A percentile compares a stretch with the other conserved stretches of the same genome.
phyloP scores from a whole-genome alignment of 2,888 invertebrate species.

The Lasius platythorax region DNA sequence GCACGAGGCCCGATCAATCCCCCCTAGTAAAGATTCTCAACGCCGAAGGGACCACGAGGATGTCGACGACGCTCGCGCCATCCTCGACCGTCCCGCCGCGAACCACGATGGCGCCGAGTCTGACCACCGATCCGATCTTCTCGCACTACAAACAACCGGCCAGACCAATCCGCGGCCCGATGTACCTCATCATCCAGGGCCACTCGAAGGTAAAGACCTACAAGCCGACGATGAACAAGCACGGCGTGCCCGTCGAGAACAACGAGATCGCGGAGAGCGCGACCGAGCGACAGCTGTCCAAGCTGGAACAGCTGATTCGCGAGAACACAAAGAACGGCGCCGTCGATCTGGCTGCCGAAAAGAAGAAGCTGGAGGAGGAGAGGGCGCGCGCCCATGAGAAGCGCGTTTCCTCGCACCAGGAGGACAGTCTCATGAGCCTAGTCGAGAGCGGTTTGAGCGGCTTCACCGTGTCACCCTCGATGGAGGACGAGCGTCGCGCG shows the following conservation, averaged over 20 bases:
- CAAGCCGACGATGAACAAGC: constrained; percentile 87
- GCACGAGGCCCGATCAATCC: constrained; percentile 57
- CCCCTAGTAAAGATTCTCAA: constrained; percentile 76
- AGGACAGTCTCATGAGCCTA: constrained; percentile 76
- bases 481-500: constrained; percentile 69
- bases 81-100: constrained; percentile 81
- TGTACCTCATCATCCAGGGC: constrained; percentile 94
- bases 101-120: constrained; percentile 86
- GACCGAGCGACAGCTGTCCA: constrained; percentile 74
- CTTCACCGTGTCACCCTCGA: constrained; percentile 74
- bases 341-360: constrained; percentile 51
- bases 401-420: constrained; percentile 57
- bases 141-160: constrained; percentile 89
- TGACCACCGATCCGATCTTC: constrained; percentile 89
- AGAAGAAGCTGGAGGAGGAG: constrained; percentile 67
- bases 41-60: constrained; percentile 69
- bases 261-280: constrained; percentile 72
- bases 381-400: constrained; percentile 65
- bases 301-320: constrained; percentile 78
- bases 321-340: constrained; percentile 73
- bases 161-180: constrained; percentile 88
- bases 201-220: constrained; percentile 95
- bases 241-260: constrained; percentile 70
- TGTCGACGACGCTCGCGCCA: constrained; percentile 65
- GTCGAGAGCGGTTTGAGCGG: constrained; percentile 79